phyloP scores from a whole-genome alignment of 2,888 invertebrate species.

The Diarsia dahlii region DNA sequence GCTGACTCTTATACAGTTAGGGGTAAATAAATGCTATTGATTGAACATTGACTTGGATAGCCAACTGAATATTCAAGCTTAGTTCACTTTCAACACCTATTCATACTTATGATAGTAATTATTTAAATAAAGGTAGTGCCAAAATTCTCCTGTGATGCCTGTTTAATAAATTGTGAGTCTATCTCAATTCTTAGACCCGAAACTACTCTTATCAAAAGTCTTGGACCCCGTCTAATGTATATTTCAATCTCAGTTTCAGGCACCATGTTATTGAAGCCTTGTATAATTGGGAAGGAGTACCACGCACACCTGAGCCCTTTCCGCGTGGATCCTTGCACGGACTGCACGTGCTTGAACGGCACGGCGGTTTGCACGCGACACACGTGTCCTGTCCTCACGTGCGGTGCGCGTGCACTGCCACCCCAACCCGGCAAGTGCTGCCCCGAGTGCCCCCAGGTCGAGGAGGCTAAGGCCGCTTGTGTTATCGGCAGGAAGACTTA shows the following conservation, averaged over 20 bases:
- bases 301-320: constrained; percentile 92
- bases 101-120: background rate
- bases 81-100: background rate
- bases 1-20: no score
- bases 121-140: background rate
- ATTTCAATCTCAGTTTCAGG: constrained; percentile 77
- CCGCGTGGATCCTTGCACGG: constrained; percentile 94
- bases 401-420: constrained; percentile 94
- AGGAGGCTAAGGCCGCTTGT: constrained; percentile 93
- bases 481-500: constrained; percentile 92
- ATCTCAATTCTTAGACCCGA: background rate
- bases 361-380: constrained; percentile 95
- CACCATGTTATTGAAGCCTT: constrained; percentile 86
- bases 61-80: background rate
- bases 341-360: constrained; percentile 95
- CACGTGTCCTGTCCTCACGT: constrained; percentile 97
- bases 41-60: background rate
- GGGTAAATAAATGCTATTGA: background rate
- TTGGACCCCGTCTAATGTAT: background rate
- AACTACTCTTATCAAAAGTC: background rate
- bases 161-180: background rate
- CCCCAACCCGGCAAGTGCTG: constrained; percentile 93
- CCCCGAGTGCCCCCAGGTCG: constrained; percentile 93
- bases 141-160: background rate
- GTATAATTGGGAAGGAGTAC: constrained; percentile 93